Evolutionary conservation across 2,888 invertebrate genomes (phyloP).

Genomic region (Azorinus chamasolen): DNA sequence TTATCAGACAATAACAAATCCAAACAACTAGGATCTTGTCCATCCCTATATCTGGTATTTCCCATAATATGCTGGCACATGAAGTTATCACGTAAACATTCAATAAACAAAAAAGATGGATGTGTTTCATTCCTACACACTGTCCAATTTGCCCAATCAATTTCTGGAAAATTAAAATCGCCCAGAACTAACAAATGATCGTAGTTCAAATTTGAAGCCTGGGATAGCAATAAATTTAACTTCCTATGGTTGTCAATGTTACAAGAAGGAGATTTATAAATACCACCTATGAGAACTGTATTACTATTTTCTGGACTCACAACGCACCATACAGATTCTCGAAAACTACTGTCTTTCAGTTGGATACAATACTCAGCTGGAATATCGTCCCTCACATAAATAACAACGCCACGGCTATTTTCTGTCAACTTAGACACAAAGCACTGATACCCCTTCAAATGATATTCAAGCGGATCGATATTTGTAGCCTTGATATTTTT

Average conservation of each 20-base stretch:
- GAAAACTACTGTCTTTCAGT: conserved; percentile 6
- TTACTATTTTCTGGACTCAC: neutral
- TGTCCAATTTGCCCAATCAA: conserved; percentile 16
- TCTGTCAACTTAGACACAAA: too few relatives aligned
- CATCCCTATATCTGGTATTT: conserved; percentile 17
- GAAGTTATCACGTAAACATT: conserved; percentile 14
- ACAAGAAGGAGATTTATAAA: conserved; percentile 16
- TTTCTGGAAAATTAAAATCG: conserved; percentile 29
- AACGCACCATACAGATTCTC: conserved; percentile 20
- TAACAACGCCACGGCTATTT: conserved; percentile 2
- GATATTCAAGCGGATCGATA: too few relatives aligned
- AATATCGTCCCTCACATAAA: conserved; percentile 17
- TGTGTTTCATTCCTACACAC: conserved; percentile 11
- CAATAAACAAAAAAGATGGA: conserved; percentile 9
- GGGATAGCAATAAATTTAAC: too few relatives aligned
- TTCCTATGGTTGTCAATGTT: neutral
- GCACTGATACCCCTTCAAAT: too few relatives aligned
- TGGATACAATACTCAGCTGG: conserved; percentile 8
- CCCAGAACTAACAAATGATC: conserved; percentile 15
- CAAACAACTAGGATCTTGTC: conserved; percentile 9
- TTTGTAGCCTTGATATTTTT: too few relatives aligned
- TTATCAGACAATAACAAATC: conserved; percentile 16
- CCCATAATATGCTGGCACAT: conserved; percentile 2
- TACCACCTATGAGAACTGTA: conserved; percentile 9
- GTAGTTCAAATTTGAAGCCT: too few relatives aligned